Conservation (phyloP, 2,888 invertebrate genomes). For the Diloba caeruleocephala region DNA sequence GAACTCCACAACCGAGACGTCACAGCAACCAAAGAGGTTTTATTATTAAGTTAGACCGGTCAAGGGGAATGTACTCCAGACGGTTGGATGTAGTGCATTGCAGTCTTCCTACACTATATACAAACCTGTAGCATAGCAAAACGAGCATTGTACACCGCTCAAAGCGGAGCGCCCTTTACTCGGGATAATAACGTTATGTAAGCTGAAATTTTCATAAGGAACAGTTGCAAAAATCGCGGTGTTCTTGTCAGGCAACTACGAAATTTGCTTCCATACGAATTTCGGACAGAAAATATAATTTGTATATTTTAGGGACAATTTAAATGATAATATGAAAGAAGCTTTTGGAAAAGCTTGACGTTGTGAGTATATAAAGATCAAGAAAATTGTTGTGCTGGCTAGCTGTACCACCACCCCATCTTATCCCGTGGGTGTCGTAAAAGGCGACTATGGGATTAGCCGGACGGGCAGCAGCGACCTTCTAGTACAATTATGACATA, state of each 20-base stretch:
- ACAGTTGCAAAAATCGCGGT: conserved; percentile 70
- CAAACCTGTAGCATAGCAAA: conserved; percentile 56
- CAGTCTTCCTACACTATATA: conserved; percentile 67
- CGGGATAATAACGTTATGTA: conserved; percentile 74
- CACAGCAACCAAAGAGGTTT: conserved; percentile 78
- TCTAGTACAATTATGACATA: too few relatives aligned
- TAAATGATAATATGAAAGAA: conserved; percentile 29
- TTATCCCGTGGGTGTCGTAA: too few relatives aligned
- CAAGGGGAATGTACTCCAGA: conserved; percentile 70
- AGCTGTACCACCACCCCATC: too few relatives aligned
- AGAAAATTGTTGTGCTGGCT: not conserved
- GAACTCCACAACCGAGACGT: conserved; percentile 76
- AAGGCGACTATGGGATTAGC: too few relatives aligned
- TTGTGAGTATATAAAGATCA: conserved; percentile 11
- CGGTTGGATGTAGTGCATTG: conserved; percentile 74
- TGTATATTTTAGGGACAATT: conserved; percentile 36
- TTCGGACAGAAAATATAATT: conserved; percentile 25
- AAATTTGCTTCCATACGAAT: conserved; percentile 40
- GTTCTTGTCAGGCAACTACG: conserved; percentile 57
- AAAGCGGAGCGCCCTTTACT: conserved; percentile 67
- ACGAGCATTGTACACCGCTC: conserved; percentile 73
- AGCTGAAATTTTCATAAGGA: conserved; percentile 72
- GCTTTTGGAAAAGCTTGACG: conserved; percentile 23
- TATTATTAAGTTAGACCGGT: conserved; percentile 86
- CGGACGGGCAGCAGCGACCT: too few relatives aligned